These are phyloP conservation scores for Danio kyathit DNA, from an alignment of 2,797 vertebrate genomes.

Conservation along the genomic window DNA sequence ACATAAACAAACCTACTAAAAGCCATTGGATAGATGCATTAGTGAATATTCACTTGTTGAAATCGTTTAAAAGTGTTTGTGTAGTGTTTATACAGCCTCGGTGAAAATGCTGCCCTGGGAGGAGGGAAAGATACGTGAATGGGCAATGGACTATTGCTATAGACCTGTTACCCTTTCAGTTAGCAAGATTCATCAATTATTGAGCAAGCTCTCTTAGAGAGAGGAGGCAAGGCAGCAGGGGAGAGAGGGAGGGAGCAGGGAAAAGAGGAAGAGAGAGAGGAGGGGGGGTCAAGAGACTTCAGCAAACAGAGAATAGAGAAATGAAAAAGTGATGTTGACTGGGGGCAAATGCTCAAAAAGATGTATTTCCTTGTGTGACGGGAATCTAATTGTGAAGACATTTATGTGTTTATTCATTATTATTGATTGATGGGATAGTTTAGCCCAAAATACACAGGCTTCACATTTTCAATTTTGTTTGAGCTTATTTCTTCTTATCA, in stretches of 20 bases:
- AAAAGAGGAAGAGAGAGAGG: conserved; percentile 39
- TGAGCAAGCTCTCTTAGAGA: conserved; percentile 79
- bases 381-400: neutral
- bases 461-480: no score
- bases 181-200: conserved; percentile 83
- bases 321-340: conserved; percentile 22
- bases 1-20: conserved; percentile 13
- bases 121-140: conserved; percentile 67
- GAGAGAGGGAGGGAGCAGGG: conserved; percentile 50
- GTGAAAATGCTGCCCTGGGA: conserved; percentile 23
- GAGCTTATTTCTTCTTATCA: no score
- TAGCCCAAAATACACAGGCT: no score
- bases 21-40: neutral
- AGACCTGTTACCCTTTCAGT: conserved; percentile 86
- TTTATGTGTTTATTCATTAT: neutral
- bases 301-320: conserved; percentile 39
- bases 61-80: conserved; percentile 23
- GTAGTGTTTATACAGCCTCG: conserved; percentile 2
- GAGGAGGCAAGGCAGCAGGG: conserved; percentile 65
- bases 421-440: no score
- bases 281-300: conserved; percentile 13
- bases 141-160: conserved; percentile 70
- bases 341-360: neutral
- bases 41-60: conserved; percentile 23
- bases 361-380: neutral